Base-by-base conservation (phyloP, 2,888 invertebrate genomes). In the Drosophila helvetica region DNA sequence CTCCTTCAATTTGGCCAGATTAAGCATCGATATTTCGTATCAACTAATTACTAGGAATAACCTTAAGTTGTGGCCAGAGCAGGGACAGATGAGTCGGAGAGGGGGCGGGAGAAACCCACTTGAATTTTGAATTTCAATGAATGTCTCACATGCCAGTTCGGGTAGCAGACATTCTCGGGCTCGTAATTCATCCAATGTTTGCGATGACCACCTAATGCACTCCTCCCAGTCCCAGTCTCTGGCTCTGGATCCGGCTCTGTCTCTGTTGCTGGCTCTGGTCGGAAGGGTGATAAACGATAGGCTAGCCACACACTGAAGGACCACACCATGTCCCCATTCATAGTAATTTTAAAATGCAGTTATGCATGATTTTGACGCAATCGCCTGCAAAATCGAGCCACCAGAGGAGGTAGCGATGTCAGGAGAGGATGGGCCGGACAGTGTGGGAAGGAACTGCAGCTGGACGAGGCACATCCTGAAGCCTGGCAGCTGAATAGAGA, bases 291-390 rank as follows among this genome's bases (percentile, higher is more conserved):
- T 22, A 48, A 48, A 25, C 48, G 48, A 22, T 48, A 48, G 48
- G 8, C 9, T 15, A 22, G 45, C 25, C 50, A n/a, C 27, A 53
- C 10, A 38, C 38, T 47, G 15, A 12, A 12, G 45, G 12, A 42
- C 55, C 15, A 19, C 54, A 42, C 55, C 15, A 19, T 56, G 55
- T 59, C 46, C 55, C 47, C 76, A 76, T 85, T 68, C 65, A 52
- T 66, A 51, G 71, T 75, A 81, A 82, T 82, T 82, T 64, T 52
- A 63, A 77, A 73, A 33, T 66, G 70, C 80, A 71, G 80, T 77
- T 77, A 68, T 77, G 68, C 64, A 64, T 61, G 77, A 54, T 67
- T 59, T 65, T 56, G 66, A 53, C 52, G 58, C 55, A 63, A 59
- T 42, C 18, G 45, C 48, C 25, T 10, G 45, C 19, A 27, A 46